Evolutionary conservation across 2,113 vertebrate genomes (phyloP), one percentile per base, ranked within the genome.

Genomic region (Macheiramphus alcinus): DNA sequence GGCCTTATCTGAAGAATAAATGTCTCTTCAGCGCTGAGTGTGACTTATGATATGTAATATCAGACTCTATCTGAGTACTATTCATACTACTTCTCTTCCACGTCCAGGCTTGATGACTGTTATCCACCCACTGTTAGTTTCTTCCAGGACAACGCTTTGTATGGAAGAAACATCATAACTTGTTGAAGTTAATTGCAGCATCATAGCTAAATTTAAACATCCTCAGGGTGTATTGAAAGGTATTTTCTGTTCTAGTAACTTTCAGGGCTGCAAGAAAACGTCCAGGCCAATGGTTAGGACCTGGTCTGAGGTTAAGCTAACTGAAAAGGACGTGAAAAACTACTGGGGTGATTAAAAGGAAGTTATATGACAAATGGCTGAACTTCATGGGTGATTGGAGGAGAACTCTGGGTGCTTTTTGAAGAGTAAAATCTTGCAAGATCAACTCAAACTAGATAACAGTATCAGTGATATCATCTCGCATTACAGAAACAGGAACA

Each of bases 141-240:
- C 32, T 92, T 85, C 11, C 19, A 94, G 22, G 19, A 75, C 4
- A 13, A 50, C 0, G 0, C 14, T 36, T 13, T 40, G 3, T n/a
- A 17, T 56, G 27, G 72, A 63, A 67, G 47, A 80, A 63, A n/a
- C 10, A 19, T 27, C 31, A 8, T 36, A 68, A 62, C 8, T 47
- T 65, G 2, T 21, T 86, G 31, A 81, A 84, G 42, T 36, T 65
- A 74, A 45, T 11, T 67, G 32, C 25, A 50, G 16, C 20, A 11
- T n/a, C 20, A 34, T 16, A 66, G 16, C 6, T 62, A 53, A 70
- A 71, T 72, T 58, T 63, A 75, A 67, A 55, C 11, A 55, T 38
- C 29, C 8, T 75, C 52, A 67, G 48, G 4, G 7, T 43, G 3
- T 53, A n/a, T 9, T 7, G 5, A 61, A 72, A 86, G 29, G 27